These are phyloP conservation scores for Theocolax elegans DNA, from an alignment of 1,140 invertebrate genomes.

Conservation along the genomic window DNA sequence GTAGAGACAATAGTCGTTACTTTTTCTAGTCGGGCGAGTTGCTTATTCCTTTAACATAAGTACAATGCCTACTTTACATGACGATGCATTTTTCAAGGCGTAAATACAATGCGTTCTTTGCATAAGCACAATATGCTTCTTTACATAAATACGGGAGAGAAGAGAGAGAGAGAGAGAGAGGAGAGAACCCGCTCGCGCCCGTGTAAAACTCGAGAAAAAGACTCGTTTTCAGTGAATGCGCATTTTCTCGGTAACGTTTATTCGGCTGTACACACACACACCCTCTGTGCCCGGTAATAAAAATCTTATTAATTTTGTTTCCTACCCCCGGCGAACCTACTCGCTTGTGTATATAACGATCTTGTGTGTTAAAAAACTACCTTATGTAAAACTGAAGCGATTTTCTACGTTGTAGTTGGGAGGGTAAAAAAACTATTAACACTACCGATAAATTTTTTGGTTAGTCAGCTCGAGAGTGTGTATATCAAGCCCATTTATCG, in stretches of 20 bases:
- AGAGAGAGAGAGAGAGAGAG: neutral
- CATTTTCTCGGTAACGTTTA: conserved; percentile 9
- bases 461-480: too few species aligned
- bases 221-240: conserved; percentile 19
- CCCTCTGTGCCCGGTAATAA: neutral
- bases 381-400: too few species aligned
- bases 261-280: neutral
- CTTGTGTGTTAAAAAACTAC: neutral
- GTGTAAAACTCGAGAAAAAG: conserved; percentile 13
- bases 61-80: conserved; percentile 48
- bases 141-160: conserved; percentile 43
- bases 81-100: conserved; percentile 36
- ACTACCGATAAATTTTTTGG: too few species aligned
- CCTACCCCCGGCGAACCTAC: neutral
- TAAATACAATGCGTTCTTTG: conserved; percentile 50
- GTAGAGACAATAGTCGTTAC: too few species aligned
- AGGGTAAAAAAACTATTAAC: too few species aligned
- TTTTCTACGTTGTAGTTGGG: too few species aligned
- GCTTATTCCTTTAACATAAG: conserved; percentile 36
- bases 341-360: too few species aligned
- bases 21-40: too few species aligned
- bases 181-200: neutral
- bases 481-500: too few species aligned
- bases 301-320: conserved; percentile 24
- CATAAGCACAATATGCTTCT: conserved; percentile 47